A percentile compares a stretch with the other conserved stretches of the same genome.
These are phyloP conservation scores for Odontothrips loti DNA, from an alignment of 2,888 invertebrate genomes.

Conservation along the genomic window DNA sequence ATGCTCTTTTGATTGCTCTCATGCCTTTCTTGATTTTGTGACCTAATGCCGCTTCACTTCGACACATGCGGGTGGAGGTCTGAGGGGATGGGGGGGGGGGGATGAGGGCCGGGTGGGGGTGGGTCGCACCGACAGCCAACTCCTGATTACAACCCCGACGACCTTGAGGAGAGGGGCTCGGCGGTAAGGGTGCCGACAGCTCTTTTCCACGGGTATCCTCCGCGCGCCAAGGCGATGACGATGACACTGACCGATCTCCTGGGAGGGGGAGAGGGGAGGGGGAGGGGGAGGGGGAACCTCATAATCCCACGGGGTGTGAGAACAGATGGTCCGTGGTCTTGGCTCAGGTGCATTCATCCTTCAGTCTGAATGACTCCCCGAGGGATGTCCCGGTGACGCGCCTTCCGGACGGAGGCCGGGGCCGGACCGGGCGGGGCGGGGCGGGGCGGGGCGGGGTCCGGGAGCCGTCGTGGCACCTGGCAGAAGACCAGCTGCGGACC, in stretches of 20 bases:
- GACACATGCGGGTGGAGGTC: too few species aligned
- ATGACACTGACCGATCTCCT: slow-evolving; percentile 1
- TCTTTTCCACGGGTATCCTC: too few species aligned
- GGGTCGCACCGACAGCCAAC: too few species aligned
- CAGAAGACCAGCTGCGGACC: neutral
- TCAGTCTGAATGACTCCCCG: slow-evolving; percentile 21
- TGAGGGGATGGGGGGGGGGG: too few species aligned
- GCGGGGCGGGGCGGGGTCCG: neutral
- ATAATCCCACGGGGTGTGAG: slow-evolving; percentile 6
- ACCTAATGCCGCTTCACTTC: too few species aligned
- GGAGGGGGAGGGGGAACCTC: neutral
- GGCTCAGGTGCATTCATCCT: slow-evolving; percentile 24
- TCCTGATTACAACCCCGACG: too few species aligned
- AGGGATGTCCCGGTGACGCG: neutral
- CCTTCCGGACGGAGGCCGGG: neutral
- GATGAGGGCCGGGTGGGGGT: too few species aligned
- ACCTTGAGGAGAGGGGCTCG: too few species aligned
- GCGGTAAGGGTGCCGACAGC: too few species aligned
- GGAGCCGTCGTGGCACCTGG: neutral
- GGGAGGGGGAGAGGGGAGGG: neutral
- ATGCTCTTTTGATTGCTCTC: too few species aligned
- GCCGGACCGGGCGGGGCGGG: neutral
- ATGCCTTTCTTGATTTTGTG: too few species aligned
- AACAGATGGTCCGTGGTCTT: slow-evolving; percentile 17
- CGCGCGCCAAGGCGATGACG: neutral